These are phyloP conservation scores for Oreochromis grahami DNA, from an alignment of 2,797 vertebrate species.

Conservation along the genomic window DNA sequence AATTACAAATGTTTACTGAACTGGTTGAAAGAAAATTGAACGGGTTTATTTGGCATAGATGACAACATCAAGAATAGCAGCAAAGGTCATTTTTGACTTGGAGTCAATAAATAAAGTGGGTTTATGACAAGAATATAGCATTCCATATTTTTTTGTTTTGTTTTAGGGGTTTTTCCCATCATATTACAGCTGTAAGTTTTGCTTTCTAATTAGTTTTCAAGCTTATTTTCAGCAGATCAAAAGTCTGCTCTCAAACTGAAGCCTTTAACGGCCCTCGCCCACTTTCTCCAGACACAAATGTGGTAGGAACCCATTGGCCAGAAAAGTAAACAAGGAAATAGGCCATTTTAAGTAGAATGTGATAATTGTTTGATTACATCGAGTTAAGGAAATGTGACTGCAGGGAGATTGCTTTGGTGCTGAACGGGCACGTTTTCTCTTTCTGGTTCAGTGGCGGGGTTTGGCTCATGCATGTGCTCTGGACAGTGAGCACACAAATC, in stretches of 20 bases:
- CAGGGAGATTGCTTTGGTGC: background rate
- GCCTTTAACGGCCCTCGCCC: background rate
- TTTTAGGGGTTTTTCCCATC: background rate
- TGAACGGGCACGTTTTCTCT: background rate
- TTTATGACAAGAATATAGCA: background rate
- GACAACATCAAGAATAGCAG: background rate
- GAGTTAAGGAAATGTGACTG: background rate
- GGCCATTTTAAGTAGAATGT: constrained; percentile 5
- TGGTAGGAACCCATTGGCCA: background rate
- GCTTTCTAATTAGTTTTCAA: background rate
- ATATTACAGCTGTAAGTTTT: background rate
- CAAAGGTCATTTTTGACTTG: background rate
- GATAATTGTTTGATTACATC: constrained; percentile 17
- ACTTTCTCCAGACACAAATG: background rate
- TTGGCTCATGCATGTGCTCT: background rate
- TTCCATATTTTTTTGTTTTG: background rate
- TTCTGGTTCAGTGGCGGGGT: background rate
- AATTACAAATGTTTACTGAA: background rate
- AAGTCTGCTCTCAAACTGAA: background rate
- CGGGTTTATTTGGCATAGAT: background rate
- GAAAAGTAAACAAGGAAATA: constrained; percentile 20
- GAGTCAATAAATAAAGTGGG: background rate
- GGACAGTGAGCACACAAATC: background rate
- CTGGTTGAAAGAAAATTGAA: background rate
- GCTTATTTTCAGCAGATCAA: background rate